phyloP scores from a whole-genome alignment of 2,797 vertebrate genomes.

The Protonibea diacanthus region DNA sequence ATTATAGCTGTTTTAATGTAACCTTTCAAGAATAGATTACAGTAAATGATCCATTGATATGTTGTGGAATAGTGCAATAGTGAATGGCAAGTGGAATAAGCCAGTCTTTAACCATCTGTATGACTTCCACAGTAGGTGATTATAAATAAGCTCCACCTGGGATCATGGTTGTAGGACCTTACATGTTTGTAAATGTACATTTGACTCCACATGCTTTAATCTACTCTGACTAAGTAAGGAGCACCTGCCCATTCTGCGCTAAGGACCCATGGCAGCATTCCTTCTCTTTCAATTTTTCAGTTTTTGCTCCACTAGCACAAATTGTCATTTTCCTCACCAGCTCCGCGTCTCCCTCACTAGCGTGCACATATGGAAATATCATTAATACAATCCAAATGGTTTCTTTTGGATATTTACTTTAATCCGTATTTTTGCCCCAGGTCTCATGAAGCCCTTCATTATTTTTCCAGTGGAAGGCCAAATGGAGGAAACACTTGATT shows the following conservation, averaged over 20 bases:
- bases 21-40: background rate
- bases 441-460: constrained; percentile 70
- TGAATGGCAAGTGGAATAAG: background rate
- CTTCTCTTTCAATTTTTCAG: constrained; percentile 22
- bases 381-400: constrained; percentile 74
- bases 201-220: constrained; percentile 1
- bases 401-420: constrained; percentile 72
- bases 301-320: constrained; percentile 53
- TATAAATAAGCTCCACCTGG: background rate
- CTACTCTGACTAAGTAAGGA: constrained; percentile 2
- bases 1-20: background rate
- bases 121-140: background rate
- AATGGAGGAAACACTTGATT: constrained; percentile 75
- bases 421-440: constrained; percentile 66
- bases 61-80: background rate
- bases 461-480: constrained; percentile 63
- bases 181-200: constrained; percentile 1
- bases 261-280: background rate
- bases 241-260: constrained; percentile 20
- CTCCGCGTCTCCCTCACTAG: constrained; percentile 38
- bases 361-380: constrained; percentile 59
- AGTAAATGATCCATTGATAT: background rate
- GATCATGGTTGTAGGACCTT: background rate
- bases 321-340: constrained; percentile 49
- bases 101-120: background rate